A percentile compares a stretch with the other conserved stretches of the same genome.
Conservation (phyloP, 2,888 invertebrate genomes). For the Stenurella melanura region DNA sequence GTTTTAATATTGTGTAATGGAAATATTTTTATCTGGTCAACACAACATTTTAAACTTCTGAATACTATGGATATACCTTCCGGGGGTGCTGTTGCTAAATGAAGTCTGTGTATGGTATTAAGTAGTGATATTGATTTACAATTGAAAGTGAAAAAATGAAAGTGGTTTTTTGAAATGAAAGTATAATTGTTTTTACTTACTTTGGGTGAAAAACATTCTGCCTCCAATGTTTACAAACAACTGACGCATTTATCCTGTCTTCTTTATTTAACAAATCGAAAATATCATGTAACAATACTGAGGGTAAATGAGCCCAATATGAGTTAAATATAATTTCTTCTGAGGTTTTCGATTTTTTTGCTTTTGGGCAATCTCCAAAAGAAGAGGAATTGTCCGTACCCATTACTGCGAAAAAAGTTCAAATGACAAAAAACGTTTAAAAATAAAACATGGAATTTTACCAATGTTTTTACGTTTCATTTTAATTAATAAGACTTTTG, state of each 20-base stretch:
- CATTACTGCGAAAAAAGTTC: slow-evolving; percentile 63
- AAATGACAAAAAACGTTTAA: slow-evolving; percentile 35
- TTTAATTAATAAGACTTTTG: slow-evolving; percentile 40
- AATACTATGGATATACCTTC: too few relatives aligned
- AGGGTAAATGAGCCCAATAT: slow-evolving; percentile 71
- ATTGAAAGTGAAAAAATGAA: slow-evolving; percentile 1
- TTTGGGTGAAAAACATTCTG: slow-evolving; percentile 70
- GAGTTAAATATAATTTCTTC: slow-evolving; percentile 56
- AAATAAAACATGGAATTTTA: slow-evolving; percentile 47
- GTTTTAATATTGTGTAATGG: too few relatives aligned
- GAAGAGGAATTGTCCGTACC: slow-evolving; percentile 67
- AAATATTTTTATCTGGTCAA: not conserved
- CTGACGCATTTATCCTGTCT: slow-evolving; percentile 70
- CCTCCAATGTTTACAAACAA: slow-evolving; percentile 71
- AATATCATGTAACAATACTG: slow-evolving; percentile 70
- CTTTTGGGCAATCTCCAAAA: slow-evolving; percentile 69
- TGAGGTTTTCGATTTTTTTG: slow-evolving; percentile 71
- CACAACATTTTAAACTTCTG: not conserved
- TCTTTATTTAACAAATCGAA: slow-evolving; percentile 67
- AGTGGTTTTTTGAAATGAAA: not conserved
- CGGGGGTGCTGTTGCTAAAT: too few relatives aligned
- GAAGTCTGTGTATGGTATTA: not conserved
- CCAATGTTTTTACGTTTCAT: slow-evolving; percentile 54
- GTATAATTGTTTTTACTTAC: slow-evolving; percentile 60
- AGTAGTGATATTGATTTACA: not conserved